Evolutionary conservation across 2,113 vertebrate species (phyloP).

Genomic region (Apteryx owenii): DNA sequence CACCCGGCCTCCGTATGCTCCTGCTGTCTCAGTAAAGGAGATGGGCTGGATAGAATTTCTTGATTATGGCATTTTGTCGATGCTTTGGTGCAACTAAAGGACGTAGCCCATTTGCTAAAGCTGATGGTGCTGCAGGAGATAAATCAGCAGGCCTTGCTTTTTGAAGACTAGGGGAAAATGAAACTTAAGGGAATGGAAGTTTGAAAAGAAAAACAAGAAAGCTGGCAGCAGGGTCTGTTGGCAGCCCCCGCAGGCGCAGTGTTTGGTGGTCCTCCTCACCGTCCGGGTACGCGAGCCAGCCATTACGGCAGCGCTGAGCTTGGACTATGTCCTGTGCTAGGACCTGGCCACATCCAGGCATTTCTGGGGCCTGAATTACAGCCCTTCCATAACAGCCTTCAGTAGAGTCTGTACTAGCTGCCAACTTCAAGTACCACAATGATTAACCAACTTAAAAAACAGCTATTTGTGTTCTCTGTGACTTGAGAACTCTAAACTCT

Average conservation of each 20-base stretch:
- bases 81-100: background rate
- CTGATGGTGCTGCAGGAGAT: background rate
- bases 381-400: background rate
- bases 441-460: background rate
- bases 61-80: background rate
- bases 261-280: background rate
- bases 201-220: background rate
- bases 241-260: background rate
- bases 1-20: background rate
- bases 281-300: background rate
- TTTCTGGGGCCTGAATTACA: background rate
- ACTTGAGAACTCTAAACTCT: background rate
- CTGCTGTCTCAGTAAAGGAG: background rate
- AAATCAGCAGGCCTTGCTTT: background rate
- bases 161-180: background rate
- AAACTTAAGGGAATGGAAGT: background rate
- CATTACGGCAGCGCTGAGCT: accelerated
- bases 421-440: background rate
- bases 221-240: background rate
- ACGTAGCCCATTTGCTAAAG: background rate
- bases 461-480: background rate
- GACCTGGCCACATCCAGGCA: accelerated
- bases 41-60: background rate
- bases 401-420: background rate
- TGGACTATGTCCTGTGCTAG: background rate